Base-by-base conservation (phyloP, 2,888 invertebrate species). In the Blera fallax region DNA sequence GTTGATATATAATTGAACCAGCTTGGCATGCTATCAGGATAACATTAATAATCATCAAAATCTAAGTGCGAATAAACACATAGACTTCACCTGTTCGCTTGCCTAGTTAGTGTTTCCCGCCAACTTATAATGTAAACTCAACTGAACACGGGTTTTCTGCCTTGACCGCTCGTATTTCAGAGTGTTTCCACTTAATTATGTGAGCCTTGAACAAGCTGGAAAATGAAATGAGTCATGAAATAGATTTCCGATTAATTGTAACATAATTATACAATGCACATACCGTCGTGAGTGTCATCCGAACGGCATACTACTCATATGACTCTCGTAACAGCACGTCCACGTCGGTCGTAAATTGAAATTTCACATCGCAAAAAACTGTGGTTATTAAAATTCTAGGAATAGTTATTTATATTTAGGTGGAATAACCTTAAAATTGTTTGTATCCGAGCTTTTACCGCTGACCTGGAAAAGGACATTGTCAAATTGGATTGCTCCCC, bases 381-480 rank as follows among this genome's bases (percentile, higher is more conserved):
- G 1, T 48, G 10, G 48, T 7, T 48, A 40, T 16, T n/a, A 10
- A 27, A 40, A 60, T 40, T 24, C 40, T 40, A 14, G 10, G 14
- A 40, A 60, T 6, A 18, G 11, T 32, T 54, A 16, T 54, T 16
- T 11, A 21, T 18, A 14, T 56, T 34, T 10, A 18, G 34, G 34
- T 40, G 10, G 27, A 60, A 58, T 7, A 21, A 43, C 40, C 27
- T 43, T 14, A 27, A 43, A 52, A 3, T 52, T 52, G 21, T 48
- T 18, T 2, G 6, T 48, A 7, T 45, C 0, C 16, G 40, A 1
- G 11, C 11, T 14, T 7, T 14, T 37, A 60, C 18, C 27, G 43
- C 10, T 58, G 37, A 50, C 60, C 72, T 72, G 34, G 21, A 70
- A 70, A 70, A 16, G 70, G 58, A 37, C 48, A 58, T 58, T 48